Percentiles rank a stretch among this genome's conserved stretches.
Evolutionary conservation across 2,113 vertebrate genomes (phyloP).

Genomic region (Ictalurus punctatus): DNA sequence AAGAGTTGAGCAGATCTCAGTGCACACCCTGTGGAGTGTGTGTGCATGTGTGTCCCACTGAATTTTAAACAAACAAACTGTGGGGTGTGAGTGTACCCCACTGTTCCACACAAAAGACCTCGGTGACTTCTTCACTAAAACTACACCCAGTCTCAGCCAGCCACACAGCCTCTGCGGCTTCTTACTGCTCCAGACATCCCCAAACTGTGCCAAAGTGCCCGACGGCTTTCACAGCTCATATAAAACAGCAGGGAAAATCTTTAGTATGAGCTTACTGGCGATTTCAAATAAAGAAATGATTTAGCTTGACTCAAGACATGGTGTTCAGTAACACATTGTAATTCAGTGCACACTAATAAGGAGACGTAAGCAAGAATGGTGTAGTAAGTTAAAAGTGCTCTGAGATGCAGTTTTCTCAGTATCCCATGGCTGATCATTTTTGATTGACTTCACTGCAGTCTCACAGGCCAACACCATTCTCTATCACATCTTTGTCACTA

Average conservation of each 20-base stretch:
- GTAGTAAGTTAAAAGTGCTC: background rate
- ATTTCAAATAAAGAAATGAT: slow-evolving; percentile 2
- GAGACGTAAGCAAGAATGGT: background rate
- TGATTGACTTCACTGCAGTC: background rate
- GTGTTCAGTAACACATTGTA: slow-evolving; percentile 11
- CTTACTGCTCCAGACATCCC: slow-evolving; percentile 29
- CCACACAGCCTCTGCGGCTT: slow-evolving; percentile 18
- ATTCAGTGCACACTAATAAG: background rate
- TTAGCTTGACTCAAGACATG: slow-evolving; percentile 11
- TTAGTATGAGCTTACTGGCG: background rate
- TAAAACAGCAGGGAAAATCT: slow-evolving; percentile 2
- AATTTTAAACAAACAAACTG: slow-evolving; percentile 29
- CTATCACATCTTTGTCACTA: background rate
- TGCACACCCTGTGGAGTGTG: slow-evolving; percentile 22
- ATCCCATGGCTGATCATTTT: background rate
- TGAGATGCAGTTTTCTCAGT: background rate
- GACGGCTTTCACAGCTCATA: slow-evolving; percentile 20
- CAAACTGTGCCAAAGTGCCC: slow-evolving; percentile 7
- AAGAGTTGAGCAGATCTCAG: slow-evolving; percentile 20
- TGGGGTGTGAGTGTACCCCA: slow-evolving; percentile 31
- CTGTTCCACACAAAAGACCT: slow-evolving; percentile 22
- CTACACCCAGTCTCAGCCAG: slow-evolving; percentile 26
- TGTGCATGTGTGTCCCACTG: slow-evolving; percentile 5
- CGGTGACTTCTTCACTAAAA: background rate
- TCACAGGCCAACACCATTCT: background rate